phyloP scores from a whole-genome alignment of 2,113 vertebrate genomes.

The Eptesicus fuscus region DNA sequence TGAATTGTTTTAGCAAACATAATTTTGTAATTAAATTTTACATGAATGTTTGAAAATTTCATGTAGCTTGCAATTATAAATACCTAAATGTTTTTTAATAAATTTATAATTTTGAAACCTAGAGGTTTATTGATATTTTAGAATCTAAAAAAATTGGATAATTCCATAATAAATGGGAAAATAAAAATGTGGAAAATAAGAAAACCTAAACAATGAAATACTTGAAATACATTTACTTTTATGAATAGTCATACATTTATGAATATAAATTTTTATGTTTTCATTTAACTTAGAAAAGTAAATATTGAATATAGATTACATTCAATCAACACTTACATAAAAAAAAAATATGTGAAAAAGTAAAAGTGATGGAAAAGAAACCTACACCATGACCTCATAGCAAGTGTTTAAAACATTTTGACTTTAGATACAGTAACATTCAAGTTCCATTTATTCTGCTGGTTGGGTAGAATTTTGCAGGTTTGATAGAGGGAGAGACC shows the following conservation, averaged over 20 bases:
- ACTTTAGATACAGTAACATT: background rate
- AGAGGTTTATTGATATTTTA: background rate
- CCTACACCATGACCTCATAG: too few relatives aligned
- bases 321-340: background rate
- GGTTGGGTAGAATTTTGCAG: background rate
- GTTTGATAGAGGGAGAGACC: background rate
- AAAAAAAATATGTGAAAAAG: background rate
- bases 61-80: background rate
- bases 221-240: background rate
- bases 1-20: background rate
- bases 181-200: background rate
- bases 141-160: background rate
- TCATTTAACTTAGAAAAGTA: background rate
- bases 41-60: background rate
- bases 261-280: background rate
- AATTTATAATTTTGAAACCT: background rate
- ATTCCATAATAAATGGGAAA: background rate
- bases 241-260: background rate
- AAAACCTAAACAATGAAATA: background rate
- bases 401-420: background rate
- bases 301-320: background rate
- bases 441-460: background rate
- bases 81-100: background rate
- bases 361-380: background rate
- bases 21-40: background rate